Base-by-base conservation (phyloP, 1,140 invertebrate species). In the Drosophila orosa region DNA sequence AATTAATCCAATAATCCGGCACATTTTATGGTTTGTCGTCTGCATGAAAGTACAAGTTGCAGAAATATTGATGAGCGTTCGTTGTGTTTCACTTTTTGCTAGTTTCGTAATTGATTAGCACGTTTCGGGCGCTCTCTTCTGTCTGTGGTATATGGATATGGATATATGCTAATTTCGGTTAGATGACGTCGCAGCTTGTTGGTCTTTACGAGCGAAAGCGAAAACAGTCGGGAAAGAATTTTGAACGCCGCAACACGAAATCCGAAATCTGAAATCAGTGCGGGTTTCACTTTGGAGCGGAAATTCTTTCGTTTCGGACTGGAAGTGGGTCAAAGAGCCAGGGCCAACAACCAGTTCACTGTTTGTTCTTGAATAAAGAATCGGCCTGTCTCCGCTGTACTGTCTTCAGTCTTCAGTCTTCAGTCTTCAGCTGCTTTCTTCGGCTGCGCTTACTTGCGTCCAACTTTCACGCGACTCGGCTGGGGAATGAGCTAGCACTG, bases 401-500 rank as follows among this genome's bases (percentile, higher is more conserved):
- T 47, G 56, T 35, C 37, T 62, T 57, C 24, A 25, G 42, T 31
- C 24, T 31, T 31, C 44, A 40, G 58, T 67, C 44, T 24, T n/a
- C 27, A 31, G 50, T 35, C 37, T 62, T 71, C 24, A 25, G 47
- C 60, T 65, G 80, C 79, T 78, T 78, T 67, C 71, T 68, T 57
- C 40, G 71, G 37, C 40, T 58, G 65, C 50, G 78, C 85, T 89
- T 89, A 89, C 84, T 87, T 89, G 54, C 75, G 65, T 89, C 84
- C 77, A 91, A 91, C 90, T 91, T 91, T 91, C 90, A 78, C 90
- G 90, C 90, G 86, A 80, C 87, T 80, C 63, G 66, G 69, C 65
- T 62, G 83, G 77, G 83, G 90, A 91, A 90, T 91, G 90, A 91
- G 78, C 86, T 78, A 62, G 74, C 72, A 48, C 45, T 76, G 75